Conservation (phyloP, 2,797 vertebrate species). For the Lateolabrax maculatus region DNA sequence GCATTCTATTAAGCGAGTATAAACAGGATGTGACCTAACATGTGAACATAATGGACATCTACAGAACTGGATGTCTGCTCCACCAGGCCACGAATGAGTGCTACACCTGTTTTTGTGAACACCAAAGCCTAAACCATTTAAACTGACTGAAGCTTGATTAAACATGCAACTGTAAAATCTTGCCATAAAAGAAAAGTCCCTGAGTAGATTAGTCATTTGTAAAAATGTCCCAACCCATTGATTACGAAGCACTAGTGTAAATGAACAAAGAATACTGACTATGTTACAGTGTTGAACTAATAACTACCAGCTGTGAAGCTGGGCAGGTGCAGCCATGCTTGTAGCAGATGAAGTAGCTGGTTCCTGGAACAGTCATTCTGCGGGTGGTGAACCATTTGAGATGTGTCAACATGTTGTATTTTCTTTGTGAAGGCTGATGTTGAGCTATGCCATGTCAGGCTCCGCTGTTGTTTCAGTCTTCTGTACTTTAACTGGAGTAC, state of each 20-base stretch:
- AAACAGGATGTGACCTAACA: background rate
- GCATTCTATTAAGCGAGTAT: background rate
- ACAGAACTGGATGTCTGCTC: background rate
- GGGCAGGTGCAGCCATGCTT: background rate
- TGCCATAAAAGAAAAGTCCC: conserved; percentile 35
- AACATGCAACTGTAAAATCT: conserved; percentile 26
- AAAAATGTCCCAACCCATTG: conserved; percentile 6
- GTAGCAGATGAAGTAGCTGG: background rate
- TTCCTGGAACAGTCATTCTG: conserved; percentile 12
- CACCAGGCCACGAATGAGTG: conserved; percentile 2
- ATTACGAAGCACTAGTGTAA: conserved; percentile 1
- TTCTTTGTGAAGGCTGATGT: background rate
- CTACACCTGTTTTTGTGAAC: background rate
- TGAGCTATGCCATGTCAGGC: conserved; percentile 49
- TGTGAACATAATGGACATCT: background rate
- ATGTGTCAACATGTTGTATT: background rate
- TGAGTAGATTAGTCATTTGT: conserved; percentile 34
- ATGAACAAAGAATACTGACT: background rate
- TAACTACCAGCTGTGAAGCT: background rate
- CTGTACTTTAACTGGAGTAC: conserved; percentile 77
- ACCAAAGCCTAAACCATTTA: background rate
- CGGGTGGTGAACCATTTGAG: background rate
- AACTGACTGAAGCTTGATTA: background rate
- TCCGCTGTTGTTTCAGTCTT: conserved; percentile 62
- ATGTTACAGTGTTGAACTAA: conserved; percentile 3